Base-by-base conservation (phyloP, 2,113 vertebrate genomes). In the Oncorhynchus keta region DNA sequence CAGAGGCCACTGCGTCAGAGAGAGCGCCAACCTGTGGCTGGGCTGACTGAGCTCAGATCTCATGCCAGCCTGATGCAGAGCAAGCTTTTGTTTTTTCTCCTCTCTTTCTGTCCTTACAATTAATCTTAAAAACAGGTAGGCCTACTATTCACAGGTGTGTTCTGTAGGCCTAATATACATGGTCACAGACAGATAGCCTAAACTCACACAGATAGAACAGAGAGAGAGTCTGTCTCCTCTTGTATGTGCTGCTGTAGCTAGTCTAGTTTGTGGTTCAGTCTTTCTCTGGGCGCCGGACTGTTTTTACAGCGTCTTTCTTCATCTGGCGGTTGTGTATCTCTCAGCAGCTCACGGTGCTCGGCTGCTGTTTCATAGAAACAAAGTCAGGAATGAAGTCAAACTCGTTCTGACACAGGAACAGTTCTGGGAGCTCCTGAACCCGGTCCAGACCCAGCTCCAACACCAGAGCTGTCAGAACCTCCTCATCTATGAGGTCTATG, bases 351-450 rank as follows among this genome's bases (percentile, higher is more conserved):
- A 99, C 95, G 0, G 97, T 95, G 84, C 96, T 97, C 13, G 96
- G 93, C 78, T 97, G 95, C 84, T 97, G 97, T 89, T 96, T 97
- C 51, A 55, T 55, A 86, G 93, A 95, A 85, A 97, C 97, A 90
- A 98, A 97, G 95, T 99, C 97, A 48, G 96, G 94, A 81, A 98
- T 92, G 89, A 97, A 97, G 91, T 98, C 97, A 55, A 99, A 97
- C 90, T 99, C 97, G 35, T 98, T 98, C 91, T 99, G 97, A 91
- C 96, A 96, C 83, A 99, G 90, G 85, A 95, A 99, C 73, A 99
- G 96, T 91, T 99, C 97, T 0, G 97, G 97, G 76, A 99, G 93
- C 92, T 99, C 97, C 84, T 96, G 96, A 89, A 98, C 93, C 11
- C 96, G 94, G 87, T 99, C 97, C 93, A 99, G 89, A 0, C 96